These are phyloP conservation scores for Rhombomys opimus DNA, from an alignment of 2,113 vertebrate genomes.

Conservation along the genomic window DNA sequence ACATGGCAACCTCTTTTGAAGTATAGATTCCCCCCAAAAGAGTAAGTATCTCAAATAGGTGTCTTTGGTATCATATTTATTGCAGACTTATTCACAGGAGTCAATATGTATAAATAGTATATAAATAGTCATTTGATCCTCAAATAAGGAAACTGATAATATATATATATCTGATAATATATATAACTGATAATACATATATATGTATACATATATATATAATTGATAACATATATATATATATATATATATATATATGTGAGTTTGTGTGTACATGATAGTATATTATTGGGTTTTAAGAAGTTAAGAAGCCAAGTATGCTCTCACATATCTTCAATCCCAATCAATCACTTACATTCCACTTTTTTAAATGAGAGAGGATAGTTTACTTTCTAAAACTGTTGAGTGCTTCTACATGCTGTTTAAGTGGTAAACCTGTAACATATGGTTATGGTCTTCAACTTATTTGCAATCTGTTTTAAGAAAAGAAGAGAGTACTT, in stretches of 20 bases:
- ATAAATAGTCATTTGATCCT: not conserved
- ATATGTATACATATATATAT: no score
- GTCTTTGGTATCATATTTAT: not conserved
- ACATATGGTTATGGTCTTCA: not conserved
- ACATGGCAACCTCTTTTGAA: not conserved
- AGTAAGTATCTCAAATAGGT: not conserved
- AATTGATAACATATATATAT: no score
- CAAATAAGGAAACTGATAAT: not conserved
- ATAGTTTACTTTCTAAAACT: not conserved
- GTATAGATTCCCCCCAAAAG: not conserved
- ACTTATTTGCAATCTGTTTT: not conserved
- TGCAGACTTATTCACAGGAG: not conserved
- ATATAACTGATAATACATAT: no score
- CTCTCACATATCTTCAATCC: not conserved
- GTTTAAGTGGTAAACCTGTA: not conserved
- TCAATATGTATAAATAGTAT: not conserved
- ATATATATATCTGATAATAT: not conserved
- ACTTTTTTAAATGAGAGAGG: not conserved
- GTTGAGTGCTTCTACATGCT: not conserved
- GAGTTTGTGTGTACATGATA: not conserved
- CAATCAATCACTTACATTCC: not conserved
- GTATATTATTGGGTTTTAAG: not conserved
- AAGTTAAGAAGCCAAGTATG: not conserved
- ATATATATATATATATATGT: no score
- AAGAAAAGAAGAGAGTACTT: conserved; percentile 6